Conservation (phyloP, 2,797 vertebrate genomes). For the Rhincodon typus region DNA sequence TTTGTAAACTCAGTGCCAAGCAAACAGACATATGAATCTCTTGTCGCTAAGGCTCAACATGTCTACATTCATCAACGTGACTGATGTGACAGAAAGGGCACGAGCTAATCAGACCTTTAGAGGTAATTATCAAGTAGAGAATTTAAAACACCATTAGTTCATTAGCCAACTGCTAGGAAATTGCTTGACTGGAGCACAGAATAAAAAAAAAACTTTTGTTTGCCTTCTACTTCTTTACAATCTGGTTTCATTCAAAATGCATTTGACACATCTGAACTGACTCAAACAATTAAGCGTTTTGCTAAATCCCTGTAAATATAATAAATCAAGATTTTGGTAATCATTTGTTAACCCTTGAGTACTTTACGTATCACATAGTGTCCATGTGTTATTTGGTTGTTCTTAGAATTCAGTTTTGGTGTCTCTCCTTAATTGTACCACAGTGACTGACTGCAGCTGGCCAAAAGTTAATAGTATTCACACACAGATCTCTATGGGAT, state of each 20-base stretch:
- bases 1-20: background rate
- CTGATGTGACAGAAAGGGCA: constrained; percentile 2
- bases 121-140: constrained; percentile 25
- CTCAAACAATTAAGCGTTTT: background rate
- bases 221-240: background rate
- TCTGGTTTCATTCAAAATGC: constrained; percentile 18
- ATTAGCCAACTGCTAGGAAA: background rate
- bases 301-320: background rate
- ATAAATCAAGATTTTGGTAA: background rate
- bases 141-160: constrained; percentile 12
- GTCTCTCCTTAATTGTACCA: background rate
- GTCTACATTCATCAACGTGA: background rate
- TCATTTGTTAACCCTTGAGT: background rate
- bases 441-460: background rate
- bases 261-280: background rate
- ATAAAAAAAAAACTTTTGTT: background rate
- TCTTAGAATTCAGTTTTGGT: background rate
- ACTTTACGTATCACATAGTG: background rate
- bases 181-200: background rate
- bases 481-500: background rate
- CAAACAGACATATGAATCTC: background rate
- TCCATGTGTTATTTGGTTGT: background rate
- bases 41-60: background rate
- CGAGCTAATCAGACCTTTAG: background rate
- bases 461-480: background rate